Evolutionary conservation across 2,113 vertebrate genomes (phyloP), one percentile per base, ranked within the genome.

Genomic region (Anguilla rostrata): DNA sequence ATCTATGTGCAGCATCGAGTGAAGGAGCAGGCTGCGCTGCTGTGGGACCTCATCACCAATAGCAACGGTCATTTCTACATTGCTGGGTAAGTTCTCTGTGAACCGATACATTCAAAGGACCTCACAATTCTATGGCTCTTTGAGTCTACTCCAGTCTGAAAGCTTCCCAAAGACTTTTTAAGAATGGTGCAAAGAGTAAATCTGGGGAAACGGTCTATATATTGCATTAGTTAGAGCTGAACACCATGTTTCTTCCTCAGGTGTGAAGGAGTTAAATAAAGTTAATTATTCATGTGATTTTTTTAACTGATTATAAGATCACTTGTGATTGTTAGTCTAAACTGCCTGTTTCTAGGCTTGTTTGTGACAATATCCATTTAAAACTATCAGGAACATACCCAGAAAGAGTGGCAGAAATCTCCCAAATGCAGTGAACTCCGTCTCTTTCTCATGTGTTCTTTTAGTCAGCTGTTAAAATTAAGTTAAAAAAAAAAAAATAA

Each of bases 1-100:
- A 91, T 99, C 2, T 99, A 99, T 0, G 98, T 99, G 40, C 98
- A 99, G 92, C 97, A 98, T 81, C 94, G 94, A 8, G 94, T 99
- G 82, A 93, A 5, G 85, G 97, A 97, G 86, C 94, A 93, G 0
- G 87, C 93, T 0, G 84, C 81, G 0, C 94, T 97, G 0, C 83
- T 99, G 9, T 99, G 98, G 98, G 95, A 98, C 56, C 94, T 99
- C 87, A 93, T 99, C 18, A 90, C 90, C 7, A 91, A 75, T 1
- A 86, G 40, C 22, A 93, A 89, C 0, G 97, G 94, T 83, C 93
- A 86, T 29, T 90, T 99, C 91, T 99, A 98, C 94, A 95, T 99
- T 46, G 97, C 98, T 39, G 98, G 98, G 98, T 99, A 88, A 96
- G 96, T 93, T 16, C 14, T 3, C 40, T 78, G 11, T 6, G 22